phyloP scores from a whole-genome alignment of 2,113 vertebrate genomes.

The Platanista minor region DNA sequence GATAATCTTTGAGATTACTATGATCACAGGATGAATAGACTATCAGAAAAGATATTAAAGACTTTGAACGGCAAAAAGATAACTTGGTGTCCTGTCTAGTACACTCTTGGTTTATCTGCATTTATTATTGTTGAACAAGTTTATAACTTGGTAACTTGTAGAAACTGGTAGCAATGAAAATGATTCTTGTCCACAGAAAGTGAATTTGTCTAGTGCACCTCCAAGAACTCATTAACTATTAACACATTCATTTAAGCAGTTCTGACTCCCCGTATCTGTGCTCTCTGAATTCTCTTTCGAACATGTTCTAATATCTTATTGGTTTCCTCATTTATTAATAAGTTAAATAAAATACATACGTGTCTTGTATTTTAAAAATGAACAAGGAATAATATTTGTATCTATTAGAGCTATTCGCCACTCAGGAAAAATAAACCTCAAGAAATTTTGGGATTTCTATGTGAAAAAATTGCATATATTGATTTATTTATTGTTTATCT shows the following conservation, averaged over 20 bases:
- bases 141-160: not conserved
- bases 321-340: not conserved
- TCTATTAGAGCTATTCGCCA: not conserved
- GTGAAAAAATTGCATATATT: not conserved
- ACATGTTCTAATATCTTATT: not conserved
- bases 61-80: not conserved
- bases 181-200: not conserved
- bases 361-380: not conserved
- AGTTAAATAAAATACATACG: not conserved
- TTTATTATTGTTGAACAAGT: not conserved
- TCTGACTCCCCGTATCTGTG: not conserved
- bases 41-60: not conserved
- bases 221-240: not conserved
- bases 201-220: not conserved
- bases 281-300: not conserved
- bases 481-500: not conserved
- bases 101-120: not conserved
- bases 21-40: not conserved
- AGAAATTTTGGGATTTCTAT: not conserved
- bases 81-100: not conserved
- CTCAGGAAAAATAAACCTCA: not conserved
- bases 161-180: not conserved
- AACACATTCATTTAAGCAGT: not conserved
- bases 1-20: conserved; percentile 28
- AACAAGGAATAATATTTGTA: not conserved